These are phyloP conservation scores for Pachycephus smyrnensis DNA, from an alignment of 2,888 invertebrate genomes.

Conservation along the genomic window DNA sequence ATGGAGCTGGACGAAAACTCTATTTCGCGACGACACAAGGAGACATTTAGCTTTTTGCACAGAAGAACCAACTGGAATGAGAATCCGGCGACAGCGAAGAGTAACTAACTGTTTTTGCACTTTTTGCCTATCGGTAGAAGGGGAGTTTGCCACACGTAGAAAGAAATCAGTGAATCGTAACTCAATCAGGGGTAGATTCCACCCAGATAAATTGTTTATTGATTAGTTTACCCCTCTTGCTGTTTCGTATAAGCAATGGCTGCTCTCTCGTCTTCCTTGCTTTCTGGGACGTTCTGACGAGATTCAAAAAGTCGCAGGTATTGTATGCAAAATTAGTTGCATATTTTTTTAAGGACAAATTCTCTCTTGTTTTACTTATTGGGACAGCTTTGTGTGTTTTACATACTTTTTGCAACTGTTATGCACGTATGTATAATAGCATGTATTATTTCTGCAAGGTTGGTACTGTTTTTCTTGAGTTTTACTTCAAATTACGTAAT, in stretches of 20 bases:
- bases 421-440: not conserved
- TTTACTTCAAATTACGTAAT: not conserved
- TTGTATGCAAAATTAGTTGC: not conserved
- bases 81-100: conserved; percentile 19
- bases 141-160: conserved; percentile 15
- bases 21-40: not conserved
- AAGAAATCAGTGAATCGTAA: conserved; percentile 28
- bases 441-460: not conserved
- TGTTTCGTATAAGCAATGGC: conserved; percentile 1
- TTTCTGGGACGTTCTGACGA: not conserved
- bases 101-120: conserved; percentile 22
- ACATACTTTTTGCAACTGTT: not conserved
- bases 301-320: not conserved
- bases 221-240: conserved; percentile 18
- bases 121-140: conserved; percentile 9
- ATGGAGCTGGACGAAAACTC: not conserved
- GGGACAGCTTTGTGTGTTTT: not conserved
- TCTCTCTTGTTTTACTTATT: not conserved
- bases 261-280: not conserved
- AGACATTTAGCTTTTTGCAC: not conserved
- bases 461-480: too few relatives aligned
- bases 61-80: conserved; percentile 10
- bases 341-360: not conserved
- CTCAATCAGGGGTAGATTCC: conserved; percentile 27
- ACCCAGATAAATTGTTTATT: conserved; percentile 25